A percentile compares a stretch with the other conserved stretches of the same genome.
Evolutionary conservation across 1,140 invertebrate species (phyloP).

Genomic region (Mactra quadrangularis): DNA sequence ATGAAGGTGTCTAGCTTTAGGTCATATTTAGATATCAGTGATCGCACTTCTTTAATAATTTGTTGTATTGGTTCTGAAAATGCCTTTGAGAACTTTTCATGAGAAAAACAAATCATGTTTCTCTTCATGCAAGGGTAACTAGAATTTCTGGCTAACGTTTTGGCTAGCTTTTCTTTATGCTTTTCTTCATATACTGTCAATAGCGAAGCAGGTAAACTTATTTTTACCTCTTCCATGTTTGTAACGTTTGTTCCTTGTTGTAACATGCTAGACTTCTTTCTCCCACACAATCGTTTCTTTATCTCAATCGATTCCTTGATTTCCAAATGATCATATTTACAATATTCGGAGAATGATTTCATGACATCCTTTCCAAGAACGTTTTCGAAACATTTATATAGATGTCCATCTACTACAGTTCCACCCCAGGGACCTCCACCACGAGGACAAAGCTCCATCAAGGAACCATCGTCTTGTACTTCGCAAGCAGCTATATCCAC

Average conservation of each 20-base stretch:
- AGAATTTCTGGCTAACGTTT: constrained; percentile 13
- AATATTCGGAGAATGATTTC: constrained; percentile 22
- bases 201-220: constrained; percentile 37
- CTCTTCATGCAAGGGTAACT: not conserved
- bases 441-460: constrained; percentile 46
- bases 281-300: constrained; percentile 43
- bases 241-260: no score
- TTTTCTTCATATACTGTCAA: constrained; percentile 28
- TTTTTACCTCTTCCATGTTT: constrained; percentile 14
- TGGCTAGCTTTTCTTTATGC: not conserved
- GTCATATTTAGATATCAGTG: no score
- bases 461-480: constrained; percentile 31
- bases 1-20: constrained; percentile 4
- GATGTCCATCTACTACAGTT: constrained; percentile 51
- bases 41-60: constrained; percentile 1
- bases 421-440: constrained; percentile 65
- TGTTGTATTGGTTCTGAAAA: constrained; percentile 3
- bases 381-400: constrained; percentile 40
- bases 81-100: constrained; percentile 15
- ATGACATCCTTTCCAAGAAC: constrained; percentile 49
- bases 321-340: constrained; percentile 51
- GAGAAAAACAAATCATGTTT: constrained; percentile 27
- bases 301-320: constrained; percentile 49
- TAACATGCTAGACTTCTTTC: not conserved
- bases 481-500: constrained; percentile 63